A percentile compares a stretch with the other conserved stretches of the same genome.
phyloP scores from a whole-genome alignment of 2,888 invertebrate species.

The Opisthograptis luteolata region DNA sequence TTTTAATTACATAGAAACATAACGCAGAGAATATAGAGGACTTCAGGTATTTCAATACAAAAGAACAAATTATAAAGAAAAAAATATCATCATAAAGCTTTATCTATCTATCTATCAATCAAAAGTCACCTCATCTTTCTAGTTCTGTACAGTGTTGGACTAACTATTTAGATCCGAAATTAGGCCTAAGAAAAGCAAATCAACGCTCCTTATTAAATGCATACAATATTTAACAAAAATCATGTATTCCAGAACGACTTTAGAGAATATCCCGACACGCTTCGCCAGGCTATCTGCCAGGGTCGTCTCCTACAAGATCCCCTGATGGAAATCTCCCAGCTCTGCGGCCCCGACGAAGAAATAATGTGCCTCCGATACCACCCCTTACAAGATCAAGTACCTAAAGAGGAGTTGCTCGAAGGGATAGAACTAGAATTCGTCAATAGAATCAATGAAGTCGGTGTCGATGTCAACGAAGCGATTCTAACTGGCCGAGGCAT shows the following conservation, averaged over 20 bases:
- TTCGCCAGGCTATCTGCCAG: constrained; percentile 96
- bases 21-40: no score
- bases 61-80: no score
- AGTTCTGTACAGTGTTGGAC: no score
- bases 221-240: neutral
- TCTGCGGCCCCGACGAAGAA: constrained; percentile 98
- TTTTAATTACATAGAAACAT: no score
- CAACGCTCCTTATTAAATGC: neutral
- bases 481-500: constrained; percentile 94
- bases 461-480: constrained; percentile 97
- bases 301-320: constrained; percentile 98
- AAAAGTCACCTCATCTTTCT: no score
- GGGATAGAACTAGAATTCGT: constrained; percentile 95
- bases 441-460: constrained; percentile 98
- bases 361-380: constrained; percentile 97
- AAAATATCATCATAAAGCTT: no score
- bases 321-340: constrained; percentile 96
- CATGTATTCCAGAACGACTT: constrained; percentile 87
- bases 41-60: no score
- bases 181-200: neutral
- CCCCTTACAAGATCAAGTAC: constrained; percentile 90
- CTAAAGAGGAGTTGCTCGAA: constrained; percentile 94
- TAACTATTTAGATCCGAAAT: no score
- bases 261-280: constrained; percentile 94
- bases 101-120: no score